Conservation (phyloP, 2,797 vertebrate species). For the Manis pentadactyla region DNA sequence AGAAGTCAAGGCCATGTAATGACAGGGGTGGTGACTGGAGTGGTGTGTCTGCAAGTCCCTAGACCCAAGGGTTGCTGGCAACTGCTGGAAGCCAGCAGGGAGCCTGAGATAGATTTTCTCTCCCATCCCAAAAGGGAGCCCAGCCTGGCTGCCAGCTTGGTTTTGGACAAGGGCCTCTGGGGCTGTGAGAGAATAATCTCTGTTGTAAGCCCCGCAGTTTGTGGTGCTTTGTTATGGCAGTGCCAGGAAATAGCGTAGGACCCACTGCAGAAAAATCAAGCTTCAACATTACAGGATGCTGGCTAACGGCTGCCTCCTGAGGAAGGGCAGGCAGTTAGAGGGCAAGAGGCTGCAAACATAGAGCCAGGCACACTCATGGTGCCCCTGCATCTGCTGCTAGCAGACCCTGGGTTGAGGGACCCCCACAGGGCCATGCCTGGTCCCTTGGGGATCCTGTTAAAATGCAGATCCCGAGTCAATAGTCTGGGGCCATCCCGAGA, state of each 20-base stretch:
- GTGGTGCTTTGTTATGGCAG: background rate
- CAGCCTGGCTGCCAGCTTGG: background rate
- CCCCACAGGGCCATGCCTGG: background rate
- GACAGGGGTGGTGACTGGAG: too few species aligned
- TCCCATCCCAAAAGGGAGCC: background rate
- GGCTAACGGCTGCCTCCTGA: accelerated
- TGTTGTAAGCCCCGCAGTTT: background rate
- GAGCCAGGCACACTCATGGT: background rate
- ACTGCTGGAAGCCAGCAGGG: background rate
- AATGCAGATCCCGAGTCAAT: background rate
- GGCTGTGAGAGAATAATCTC: background rate
- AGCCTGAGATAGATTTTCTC: background rate
- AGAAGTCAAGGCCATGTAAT: background rate
- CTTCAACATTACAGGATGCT: background rate
- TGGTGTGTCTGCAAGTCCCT: accelerated
- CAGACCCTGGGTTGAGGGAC: accelerated
- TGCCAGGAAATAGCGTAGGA: background rate
- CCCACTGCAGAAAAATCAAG: background rate
- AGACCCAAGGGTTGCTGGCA: background rate
- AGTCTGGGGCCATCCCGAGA: accelerated
- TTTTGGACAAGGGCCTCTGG: background rate
- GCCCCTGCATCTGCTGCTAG: too few species aligned
- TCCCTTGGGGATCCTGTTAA: background rate
- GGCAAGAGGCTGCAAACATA: background rate
- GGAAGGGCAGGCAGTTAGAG: background rate